These are phyloP conservation scores for Dendronephthya gigantea DNA, from an alignment of 64 coral and sea anemone genomes.

Conservation along the genomic window DNA sequence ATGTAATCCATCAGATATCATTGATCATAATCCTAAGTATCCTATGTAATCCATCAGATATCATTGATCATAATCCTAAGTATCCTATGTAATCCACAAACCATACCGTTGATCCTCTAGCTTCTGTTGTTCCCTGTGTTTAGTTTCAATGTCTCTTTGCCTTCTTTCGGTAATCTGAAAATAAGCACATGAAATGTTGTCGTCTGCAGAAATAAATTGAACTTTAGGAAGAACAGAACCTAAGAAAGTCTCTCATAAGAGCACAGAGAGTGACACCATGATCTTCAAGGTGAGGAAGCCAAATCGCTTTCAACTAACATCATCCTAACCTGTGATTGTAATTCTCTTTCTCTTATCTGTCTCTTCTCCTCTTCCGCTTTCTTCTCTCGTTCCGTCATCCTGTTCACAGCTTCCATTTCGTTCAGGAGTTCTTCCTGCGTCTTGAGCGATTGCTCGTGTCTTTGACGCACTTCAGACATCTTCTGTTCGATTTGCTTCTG, in stretches of 20 bases:
- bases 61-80: too few species aligned
- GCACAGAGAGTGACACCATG: too few species aligned
- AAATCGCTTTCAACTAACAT: not conserved
- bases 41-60: too few species aligned
- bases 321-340: conserved; percentile 58
- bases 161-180: conserved; percentile 59
- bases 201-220: too few species aligned
- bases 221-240: too few species aligned
- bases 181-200: not conserved
- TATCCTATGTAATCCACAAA: too few species aligned
- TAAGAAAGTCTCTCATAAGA: too few species aligned
- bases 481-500: conserved; percentile 66
- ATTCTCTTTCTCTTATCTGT: conserved; percentile 55
- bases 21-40: too few species aligned
- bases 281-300: too few species aligned
- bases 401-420: conserved; percentile 67
- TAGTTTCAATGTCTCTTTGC: conserved; percentile 51
- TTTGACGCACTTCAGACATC: conserved; percentile 56
- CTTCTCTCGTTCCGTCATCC: conserved; percentile 85
- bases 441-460: conserved; percentile 77
- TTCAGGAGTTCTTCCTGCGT: conserved; percentile 81
- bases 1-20: too few species aligned
- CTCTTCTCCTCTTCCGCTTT: conserved; percentile 55
- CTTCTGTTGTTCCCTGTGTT: conserved; percentile 57
- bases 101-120: conserved; percentile 62